Conservation (phyloP, 2,888 invertebrate species). For the Argyresthia albistria region DNA sequence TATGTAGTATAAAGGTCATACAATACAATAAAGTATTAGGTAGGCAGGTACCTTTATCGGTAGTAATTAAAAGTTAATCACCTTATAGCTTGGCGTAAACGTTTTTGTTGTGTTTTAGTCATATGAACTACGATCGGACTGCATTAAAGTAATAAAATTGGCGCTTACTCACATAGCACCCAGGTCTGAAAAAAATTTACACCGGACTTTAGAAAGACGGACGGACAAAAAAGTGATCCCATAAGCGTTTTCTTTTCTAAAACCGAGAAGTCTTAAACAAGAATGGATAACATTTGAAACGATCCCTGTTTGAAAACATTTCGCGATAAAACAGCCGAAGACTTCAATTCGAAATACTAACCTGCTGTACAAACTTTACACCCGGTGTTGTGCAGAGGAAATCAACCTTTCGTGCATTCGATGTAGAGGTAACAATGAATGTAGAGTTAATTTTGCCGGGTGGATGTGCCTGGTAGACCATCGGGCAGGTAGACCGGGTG, state of each 20-base stretch:
- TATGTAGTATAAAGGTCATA: slow-evolving; percentile 42
- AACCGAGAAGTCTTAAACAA: too few species aligned
- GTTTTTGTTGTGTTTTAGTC: too few species aligned
- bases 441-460: neutral
- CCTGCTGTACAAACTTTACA: neutral
- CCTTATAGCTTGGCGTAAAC: too few species aligned
- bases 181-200: too few species aligned
- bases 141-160: too few species aligned
- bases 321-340: slow-evolving; percentile 2
- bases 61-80: too few species aligned
- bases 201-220: too few species aligned
- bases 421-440: neutral
- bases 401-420: neutral
- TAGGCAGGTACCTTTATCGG: too few species aligned
- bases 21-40: neutral
- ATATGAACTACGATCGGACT: too few species aligned
- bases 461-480: slow-evolving; percentile 12
- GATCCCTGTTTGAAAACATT: slow-evolving; percentile 2
- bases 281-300: neutral
- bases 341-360: neutral
- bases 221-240: too few species aligned
- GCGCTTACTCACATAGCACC: too few species aligned
- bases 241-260: too few species aligned
- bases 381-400: neutral
- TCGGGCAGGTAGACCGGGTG: slow-evolving; percentile 49